phyloP scores from a whole-genome alignment of 2,888 invertebrate genomes.

The Nomada goodeniana region DNA sequence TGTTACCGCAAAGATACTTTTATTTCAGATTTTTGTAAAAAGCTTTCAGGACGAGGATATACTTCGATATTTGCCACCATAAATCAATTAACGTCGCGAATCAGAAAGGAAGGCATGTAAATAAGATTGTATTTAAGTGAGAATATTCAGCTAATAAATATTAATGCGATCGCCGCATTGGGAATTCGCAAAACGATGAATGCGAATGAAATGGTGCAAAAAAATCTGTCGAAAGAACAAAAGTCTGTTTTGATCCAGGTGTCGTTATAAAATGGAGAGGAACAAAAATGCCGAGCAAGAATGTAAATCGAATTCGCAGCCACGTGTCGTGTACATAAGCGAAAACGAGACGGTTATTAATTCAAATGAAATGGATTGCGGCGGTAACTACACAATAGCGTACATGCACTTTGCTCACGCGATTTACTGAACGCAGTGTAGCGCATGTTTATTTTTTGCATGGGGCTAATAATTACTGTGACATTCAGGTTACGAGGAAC shows the following conservation, averaged over 20 bases:
- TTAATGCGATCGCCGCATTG: too few species aligned
- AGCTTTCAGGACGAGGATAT: neutral
- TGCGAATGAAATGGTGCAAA: neutral
- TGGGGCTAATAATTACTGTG: slow-evolving; percentile 36
- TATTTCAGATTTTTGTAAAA: too few species aligned
- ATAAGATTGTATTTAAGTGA: neutral
- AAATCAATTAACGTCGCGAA: neutral
- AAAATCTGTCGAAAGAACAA: neutral
- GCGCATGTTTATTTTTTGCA: slow-evolving; percentile 41
- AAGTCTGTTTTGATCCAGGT: neutral
- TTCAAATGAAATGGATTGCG: slow-evolving; percentile 31
- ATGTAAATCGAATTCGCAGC: neutral
- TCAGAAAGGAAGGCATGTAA: neutral
- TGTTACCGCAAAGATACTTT: too few species aligned
- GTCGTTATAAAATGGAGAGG: neutral
- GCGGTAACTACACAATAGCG: slow-evolving; percentile 27
- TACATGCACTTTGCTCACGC: slow-evolving; percentile 23
- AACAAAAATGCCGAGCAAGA: too few species aligned
- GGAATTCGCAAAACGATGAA: neutral
- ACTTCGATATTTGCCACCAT: neutral
- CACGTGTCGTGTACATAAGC: slow-evolving; percentile 24
- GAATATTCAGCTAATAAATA: neutral
- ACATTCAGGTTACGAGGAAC: slow-evolving; percentile 20
- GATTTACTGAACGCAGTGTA: slow-evolving; percentile 21
- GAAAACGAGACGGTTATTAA: slow-evolving; percentile 31